phyloP scores from a whole-genome alignment of 2,797 vertebrate genomes.

The Manis pentadactyla region DNA sequence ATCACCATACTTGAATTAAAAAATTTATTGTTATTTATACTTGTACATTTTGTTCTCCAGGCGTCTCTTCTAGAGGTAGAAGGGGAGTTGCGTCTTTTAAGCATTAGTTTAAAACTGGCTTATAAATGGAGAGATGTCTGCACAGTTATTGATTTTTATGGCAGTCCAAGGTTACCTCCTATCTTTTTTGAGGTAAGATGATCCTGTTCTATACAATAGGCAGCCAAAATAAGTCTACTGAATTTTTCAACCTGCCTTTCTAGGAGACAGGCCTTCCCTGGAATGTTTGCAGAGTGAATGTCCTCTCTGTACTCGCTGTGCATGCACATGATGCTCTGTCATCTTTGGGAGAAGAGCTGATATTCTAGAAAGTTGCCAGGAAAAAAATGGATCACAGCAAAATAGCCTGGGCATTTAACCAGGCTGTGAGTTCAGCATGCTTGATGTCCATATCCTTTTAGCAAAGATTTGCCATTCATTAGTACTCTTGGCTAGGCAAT shows the following conservation, averaged over 20 bases:
- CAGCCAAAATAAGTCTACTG: constrained; percentile 17
- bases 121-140: constrained; percentile 58
- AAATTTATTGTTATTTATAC: not conserved
- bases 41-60: constrained; percentile 44
- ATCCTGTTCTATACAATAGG: not conserved
- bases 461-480: constrained; percentile 32
- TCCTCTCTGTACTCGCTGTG: not conserved
- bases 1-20: not conserved
- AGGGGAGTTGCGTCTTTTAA: not conserved
- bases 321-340: not conserved
- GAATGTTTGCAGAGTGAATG: not conserved
- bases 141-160: constrained; percentile 64
- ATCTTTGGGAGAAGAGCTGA: constrained; percentile 52
- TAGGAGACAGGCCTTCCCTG: constrained; percentile 8
- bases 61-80: constrained; percentile 54
- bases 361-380: constrained; percentile 20
- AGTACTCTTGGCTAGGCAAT: not conserved
- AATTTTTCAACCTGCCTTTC: constrained; percentile 29
- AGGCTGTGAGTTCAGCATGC: not conserved
- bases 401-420: constrained; percentile 34
- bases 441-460: not conserved
- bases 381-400: not conserved
- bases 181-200: constrained; percentile 32
- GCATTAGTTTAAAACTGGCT: constrained; percentile 76
- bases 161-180: constrained; percentile 54